phyloP scores from a whole-genome alignment of 2,113 vertebrate genomes.

The Centropus bengalensis region DNA sequence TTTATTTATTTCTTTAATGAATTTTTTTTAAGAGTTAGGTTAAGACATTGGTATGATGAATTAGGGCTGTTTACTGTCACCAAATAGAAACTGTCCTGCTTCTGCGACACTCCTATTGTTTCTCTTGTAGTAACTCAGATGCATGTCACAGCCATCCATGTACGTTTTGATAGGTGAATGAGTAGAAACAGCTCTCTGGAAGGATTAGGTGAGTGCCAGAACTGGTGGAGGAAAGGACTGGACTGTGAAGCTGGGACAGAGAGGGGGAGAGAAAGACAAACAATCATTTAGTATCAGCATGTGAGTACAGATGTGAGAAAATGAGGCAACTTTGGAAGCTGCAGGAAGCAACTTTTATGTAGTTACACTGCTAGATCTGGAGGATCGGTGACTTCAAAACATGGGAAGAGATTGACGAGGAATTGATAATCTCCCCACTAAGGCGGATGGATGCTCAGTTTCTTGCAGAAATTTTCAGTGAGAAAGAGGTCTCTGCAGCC shows the following conservation, averaged over 20 bases:
- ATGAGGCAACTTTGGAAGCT: not conserved
- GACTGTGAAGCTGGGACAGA: not conserved
- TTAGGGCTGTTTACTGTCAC: not conserved
- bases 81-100: not conserved
- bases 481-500: not conserved
- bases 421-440: not conserved
- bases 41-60: not conserved
- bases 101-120: not conserved
- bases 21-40: not conserved
- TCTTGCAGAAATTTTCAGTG: not conserved
- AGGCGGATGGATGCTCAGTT: not conserved
- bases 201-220: not conserved
- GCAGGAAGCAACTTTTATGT: not conserved
- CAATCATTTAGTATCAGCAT: not conserved
- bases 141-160: not conserved
- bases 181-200: not conserved
- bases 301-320: not conserved
- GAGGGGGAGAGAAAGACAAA: not conserved
- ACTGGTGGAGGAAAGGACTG: not conserved
- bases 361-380: not conserved
- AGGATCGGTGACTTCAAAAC: not conserved
- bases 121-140: not conserved
- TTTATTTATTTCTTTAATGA: not conserved
- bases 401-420: not conserved
- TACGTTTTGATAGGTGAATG: not conserved